Conservation (phyloP, 2,888 invertebrate species). For the Homarus gammarus region DNA sequence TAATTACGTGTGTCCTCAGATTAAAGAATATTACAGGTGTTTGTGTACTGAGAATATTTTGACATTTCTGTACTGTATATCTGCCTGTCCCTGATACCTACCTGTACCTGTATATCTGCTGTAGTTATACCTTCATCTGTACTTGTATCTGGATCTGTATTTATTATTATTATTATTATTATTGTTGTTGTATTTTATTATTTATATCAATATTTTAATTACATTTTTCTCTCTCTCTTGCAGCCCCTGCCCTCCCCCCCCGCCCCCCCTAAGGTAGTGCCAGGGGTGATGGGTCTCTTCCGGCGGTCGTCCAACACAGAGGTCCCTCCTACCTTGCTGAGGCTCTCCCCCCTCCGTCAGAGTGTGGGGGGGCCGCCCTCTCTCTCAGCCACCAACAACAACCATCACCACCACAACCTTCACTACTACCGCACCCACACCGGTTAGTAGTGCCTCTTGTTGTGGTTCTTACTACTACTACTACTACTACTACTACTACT, state of each 20-base stretch:
- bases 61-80: no score
- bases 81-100: no score
- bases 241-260: not conserved
- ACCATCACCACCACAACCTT: not conserved
- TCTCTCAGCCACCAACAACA: not conserved
- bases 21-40: no score
- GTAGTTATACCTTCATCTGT: no score
- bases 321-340: constrained; percentile 29
- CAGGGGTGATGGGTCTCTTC: constrained; percentile 37
- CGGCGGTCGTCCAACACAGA: not conserved
- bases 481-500: no score
- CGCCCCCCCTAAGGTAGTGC: not conserved
- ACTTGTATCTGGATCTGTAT: no score
- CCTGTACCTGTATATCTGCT: no score
- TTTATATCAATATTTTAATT: no score
- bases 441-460: not conserved
- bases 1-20: no score
- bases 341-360: constrained; percentile 52
- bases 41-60: no score
- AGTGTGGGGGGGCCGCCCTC: constrained; percentile 23
- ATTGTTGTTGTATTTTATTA: no score
- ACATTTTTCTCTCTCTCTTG: not conserved
- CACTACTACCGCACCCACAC: constrained; percentile 22
- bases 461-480: not conserved
- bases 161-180: not conserved